Conservation (phyloP, 1,140 invertebrate genomes). For the Grapholita molesta region DNA sequence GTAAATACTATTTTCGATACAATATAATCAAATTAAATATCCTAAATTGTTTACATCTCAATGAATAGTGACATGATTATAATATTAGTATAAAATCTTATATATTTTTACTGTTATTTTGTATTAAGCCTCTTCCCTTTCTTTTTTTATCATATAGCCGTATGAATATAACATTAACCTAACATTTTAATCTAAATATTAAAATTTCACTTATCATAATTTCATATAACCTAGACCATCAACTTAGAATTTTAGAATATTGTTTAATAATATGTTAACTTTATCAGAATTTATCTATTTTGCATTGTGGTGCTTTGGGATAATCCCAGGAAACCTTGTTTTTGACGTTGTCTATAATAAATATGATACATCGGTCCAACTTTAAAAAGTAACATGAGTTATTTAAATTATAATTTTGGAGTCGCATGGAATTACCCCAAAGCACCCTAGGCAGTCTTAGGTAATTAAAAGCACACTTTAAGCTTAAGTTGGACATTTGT, state of each 20-base stretch:
- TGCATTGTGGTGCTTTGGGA: neutral
- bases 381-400: neutral
- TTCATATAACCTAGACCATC: neutral
- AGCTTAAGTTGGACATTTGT: neutral
- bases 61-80: neutral
- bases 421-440: neutral
- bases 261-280: neutral
- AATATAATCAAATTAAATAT: neutral
- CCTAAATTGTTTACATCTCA: neutral
- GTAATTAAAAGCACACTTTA: no score
- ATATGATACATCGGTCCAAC: neutral
- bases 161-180: conserved; percentile 8
- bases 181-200: conserved; percentile 2
- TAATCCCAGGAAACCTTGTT: no score
- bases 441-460: no score
- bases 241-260: conserved; percentile 14
- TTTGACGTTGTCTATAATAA: no score
- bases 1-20: no score
- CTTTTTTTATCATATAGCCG: neutral
- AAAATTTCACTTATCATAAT: conserved; percentile 16
- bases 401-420: no score
- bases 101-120: conserved; percentile 6
- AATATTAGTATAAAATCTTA: conserved; percentile 13
- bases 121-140: conserved; percentile 16
- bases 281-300: neutral